Evolutionary conservation across 2,888 invertebrate species (phyloP), one percentile per base, ranked within the genome.

Genomic region (Polydrusus cervinus): DNA sequence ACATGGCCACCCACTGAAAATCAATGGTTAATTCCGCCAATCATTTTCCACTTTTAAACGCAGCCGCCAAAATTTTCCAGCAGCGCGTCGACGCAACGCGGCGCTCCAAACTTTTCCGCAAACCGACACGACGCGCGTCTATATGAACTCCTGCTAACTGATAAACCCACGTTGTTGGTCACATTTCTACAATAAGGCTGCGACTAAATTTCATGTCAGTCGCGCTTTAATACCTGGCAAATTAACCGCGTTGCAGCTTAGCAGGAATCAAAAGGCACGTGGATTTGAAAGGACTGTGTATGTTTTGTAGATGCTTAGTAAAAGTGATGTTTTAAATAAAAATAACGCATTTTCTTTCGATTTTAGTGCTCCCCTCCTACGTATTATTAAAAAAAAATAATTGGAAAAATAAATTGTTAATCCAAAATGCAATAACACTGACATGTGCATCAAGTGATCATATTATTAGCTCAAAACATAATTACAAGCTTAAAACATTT

Each of bases 231-330:
- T 57, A 65, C 57, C 62, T 65, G 71, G 20, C 34, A 45, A 57
- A 72, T 55, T 45, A 57, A 57, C 71, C 73, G 73, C 73, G 73
- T 49, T 61, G 43, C 55, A 49, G 47, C 60, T 11, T 69, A 30
- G 69, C 34, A 69, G 60, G 69, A 69, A 57, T 47, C 60, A 61
- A 30, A 55, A 16, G 25, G 10, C 69, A 69, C 69, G 69, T 61
- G 69, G 60, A 64, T 11, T 47, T 49, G 64, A 43, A 61, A 62
- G 62, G 62, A 64, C 14, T 64, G 64, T 64, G 64, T 10, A 20
- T 64, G 30, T 64, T 64, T 53, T 30, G 62, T 70, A 70, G 61
- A 70, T 72, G 71, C 71, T 66, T 72, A 72, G 71, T 72, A 65
- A 18, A 65, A 72, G 71, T 72, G 71, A 65, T 71, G 38, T 62